Percentiles rank a stretch among this genome's conserved stretches.
phyloP scores from a whole-genome alignment of 2,113 vertebrate species.

The Ciconia maguari region DNA sequence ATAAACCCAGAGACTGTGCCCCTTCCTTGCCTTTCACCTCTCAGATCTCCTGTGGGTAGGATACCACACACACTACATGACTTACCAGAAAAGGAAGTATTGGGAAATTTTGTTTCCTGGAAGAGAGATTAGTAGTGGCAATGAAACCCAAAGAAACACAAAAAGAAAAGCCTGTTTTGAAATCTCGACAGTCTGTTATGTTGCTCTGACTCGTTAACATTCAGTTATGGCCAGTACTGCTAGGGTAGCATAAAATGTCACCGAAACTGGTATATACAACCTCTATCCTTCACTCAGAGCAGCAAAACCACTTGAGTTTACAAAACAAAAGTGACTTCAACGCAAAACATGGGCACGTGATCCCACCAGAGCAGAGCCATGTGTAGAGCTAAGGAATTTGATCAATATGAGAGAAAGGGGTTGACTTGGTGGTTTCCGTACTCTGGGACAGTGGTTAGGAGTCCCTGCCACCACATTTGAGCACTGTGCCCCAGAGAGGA shows the following conservation, averaged over 20 bases:
- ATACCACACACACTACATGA: not conserved
- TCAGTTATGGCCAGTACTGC: not conserved
- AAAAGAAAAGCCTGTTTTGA: not conserved
- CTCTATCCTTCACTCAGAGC: not conserved
- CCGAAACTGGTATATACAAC: not conserved
- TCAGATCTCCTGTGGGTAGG: not conserved
- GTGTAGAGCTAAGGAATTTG: not conserved
- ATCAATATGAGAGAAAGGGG: not conserved
- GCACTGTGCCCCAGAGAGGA: not conserved
- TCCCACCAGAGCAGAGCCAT: not conserved
- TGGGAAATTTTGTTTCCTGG: constrained; percentile 44
- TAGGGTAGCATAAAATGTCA: not conserved
- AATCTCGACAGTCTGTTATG: not conserved
- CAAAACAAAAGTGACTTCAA: not conserved
- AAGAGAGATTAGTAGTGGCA: not conserved
- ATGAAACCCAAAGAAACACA: not conserved
- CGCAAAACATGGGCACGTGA: rapidly evolving
- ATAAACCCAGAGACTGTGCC: not conserved
- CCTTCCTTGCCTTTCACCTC: not conserved
- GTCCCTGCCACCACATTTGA: not conserved
- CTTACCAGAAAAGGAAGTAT: constrained; percentile 39
- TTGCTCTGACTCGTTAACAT: not conserved
- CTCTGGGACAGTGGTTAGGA: rapidly evolving
- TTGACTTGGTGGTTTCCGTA: not conserved
- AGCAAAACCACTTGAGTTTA: not conserved